Evolutionary conservation across 2,797 vertebrate genomes (phyloP).

Genomic region (Rhinella marina): DNA sequence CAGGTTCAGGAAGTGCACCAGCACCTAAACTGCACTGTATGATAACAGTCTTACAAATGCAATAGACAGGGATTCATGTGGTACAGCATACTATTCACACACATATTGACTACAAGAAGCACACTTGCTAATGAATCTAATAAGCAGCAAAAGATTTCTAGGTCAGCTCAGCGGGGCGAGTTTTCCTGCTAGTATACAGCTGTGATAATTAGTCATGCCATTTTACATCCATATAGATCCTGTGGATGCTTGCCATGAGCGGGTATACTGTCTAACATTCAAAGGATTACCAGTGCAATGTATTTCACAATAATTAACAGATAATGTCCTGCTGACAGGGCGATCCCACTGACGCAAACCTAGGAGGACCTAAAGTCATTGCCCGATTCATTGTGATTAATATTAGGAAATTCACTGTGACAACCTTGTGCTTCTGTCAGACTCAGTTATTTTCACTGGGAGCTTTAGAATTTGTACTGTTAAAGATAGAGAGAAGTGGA

Average conservation of each 20-base stretch:
- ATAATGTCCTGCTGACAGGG: neutral
- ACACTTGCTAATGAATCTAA: neutral
- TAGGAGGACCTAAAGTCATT: neutral
- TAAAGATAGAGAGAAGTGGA: neutral
- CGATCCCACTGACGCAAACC: neutral
- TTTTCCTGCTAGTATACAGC: no score
- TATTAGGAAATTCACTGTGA: neutral
- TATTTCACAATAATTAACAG: neutral
- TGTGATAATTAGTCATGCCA: neutral
- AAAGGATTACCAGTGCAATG: neutral
- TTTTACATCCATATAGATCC: neutral
- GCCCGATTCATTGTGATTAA: neutral
- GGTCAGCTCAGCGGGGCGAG: neutral
- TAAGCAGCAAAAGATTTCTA: neutral
- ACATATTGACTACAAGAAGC: neutral
- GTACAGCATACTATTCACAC: neutral
- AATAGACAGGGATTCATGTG: neutral
- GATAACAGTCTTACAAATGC: neutral
- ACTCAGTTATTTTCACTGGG: neutral
- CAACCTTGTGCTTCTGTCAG: constrained; percentile 1
- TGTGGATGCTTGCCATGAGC: neutral
- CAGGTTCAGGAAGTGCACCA: neutral
- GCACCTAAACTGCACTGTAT: neutral
- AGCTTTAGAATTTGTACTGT: neutral
- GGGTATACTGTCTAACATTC: neutral